Evolutionary conservation across 92 coral and sea anemone species (phyloP).

Genomic region (Bergia sp.): DNA sequence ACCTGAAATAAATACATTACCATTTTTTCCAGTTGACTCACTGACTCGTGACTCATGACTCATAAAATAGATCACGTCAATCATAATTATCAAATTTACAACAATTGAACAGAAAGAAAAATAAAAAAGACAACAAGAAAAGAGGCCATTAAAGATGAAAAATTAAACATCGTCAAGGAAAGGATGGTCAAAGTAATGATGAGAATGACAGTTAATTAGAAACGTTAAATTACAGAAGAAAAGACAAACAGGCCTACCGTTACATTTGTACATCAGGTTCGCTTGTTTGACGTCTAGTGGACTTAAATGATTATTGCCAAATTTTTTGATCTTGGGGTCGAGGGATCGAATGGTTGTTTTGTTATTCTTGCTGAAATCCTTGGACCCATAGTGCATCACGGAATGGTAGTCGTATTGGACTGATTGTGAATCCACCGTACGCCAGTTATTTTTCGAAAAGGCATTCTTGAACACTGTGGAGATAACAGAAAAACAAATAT

Average conservation of each 20-base stretch:
- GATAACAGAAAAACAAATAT: not conserved
- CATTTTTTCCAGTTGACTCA: too few species aligned
- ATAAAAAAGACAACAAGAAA: too few species aligned
- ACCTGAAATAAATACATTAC: too few species aligned
- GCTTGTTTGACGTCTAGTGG: slow-evolving; percentile 85
- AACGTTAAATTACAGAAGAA: not conserved
- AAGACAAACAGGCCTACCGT: slow-evolving; percentile 57
- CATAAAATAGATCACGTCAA: too few species aligned
- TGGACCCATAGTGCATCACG: slow-evolving; percentile 86
- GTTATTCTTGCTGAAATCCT: slow-evolving; percentile 62
- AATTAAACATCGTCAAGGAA: too few species aligned
- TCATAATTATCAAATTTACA: too few species aligned
- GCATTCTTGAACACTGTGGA: slow-evolving; percentile 67
- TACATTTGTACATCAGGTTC: slow-evolving; percentile 81
- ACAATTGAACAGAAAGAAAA: too few species aligned
- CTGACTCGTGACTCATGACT: too few species aligned
- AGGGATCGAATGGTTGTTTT: slow-evolving; percentile 70
- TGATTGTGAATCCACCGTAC: slow-evolving; percentile 68
- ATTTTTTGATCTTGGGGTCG: slow-evolving; percentile 56
- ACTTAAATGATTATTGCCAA: slow-evolving; percentile 84
- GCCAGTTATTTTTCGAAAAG: slow-evolving; percentile 54
- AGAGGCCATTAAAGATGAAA: too few species aligned
- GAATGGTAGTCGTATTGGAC: slow-evolving; percentile 84
- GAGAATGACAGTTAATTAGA: too few species aligned
- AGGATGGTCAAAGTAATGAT: too few species aligned